Base-by-base conservation (phyloP, 2,113 vertebrate species). In the Chrysochloris asiatica region DNA sequence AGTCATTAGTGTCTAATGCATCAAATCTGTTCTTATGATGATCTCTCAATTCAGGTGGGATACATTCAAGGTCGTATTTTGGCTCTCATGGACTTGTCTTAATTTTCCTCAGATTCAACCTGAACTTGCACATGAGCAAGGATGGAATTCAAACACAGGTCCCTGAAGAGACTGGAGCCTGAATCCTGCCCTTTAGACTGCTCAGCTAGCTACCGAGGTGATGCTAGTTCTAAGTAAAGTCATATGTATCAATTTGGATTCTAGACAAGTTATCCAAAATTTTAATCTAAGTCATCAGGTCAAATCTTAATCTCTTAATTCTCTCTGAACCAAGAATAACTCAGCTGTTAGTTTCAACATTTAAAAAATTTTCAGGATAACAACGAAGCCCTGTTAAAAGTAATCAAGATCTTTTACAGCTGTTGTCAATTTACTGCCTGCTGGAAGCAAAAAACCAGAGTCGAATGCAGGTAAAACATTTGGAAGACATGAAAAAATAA, bases 401-500 rank as follows among this genome's bases (percentile, higher is more conserved):
- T 21, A 63, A 84, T 54, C 79, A 54, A 82, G 13, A 41, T 59
- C 50, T 86, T 89, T 19, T 13, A 83, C 77, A 75, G 22, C 52
- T 36, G 38, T 41, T 83, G 38, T 47, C n/a, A 45, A 47, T 59
- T 69, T 86, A 28, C 43, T 71, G 10, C 69, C 67, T 63, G 30
- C 47, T 76, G 69, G 69, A 86, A 77, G n/a, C n/a, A 76, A 89
- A 78, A 88, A 67, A 75, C 36, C 21, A 54, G 33, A 59, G 43
- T 92, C 43, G 45, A 54, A 72, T 47, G 33, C 47, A 79, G 48
- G 12, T 30, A 65, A 88, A 72, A 67, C 10, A 85, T 48, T 84
- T 71, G 83, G 59, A 81, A 38, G 79, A 78, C 43, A 72, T 26
- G 48, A 90, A 61, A 50, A 89, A 80, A 52, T 73, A 81, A 86